These are phyloP conservation scores for Zonitis immaculata DNA, from an alignment of 2,888 invertebrate genomes.

Conservation along the genomic window DNA sequence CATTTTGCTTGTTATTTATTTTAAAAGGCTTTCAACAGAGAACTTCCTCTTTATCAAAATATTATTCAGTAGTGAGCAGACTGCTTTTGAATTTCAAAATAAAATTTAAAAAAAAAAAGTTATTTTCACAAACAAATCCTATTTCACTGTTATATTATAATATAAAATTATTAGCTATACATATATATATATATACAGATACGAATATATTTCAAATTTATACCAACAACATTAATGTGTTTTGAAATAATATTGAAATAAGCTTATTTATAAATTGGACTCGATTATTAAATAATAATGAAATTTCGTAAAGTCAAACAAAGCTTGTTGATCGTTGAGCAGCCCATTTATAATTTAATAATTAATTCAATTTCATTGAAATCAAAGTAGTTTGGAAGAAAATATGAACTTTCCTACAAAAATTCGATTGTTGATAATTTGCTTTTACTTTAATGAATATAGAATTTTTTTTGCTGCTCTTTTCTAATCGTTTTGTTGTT, in stretches of 20 bases:
- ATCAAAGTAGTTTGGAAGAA: slow-evolving; percentile 7
- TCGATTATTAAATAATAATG: too few species aligned
- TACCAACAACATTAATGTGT: too few species aligned
- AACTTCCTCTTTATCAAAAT: slow-evolving; percentile 18
- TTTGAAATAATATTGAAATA: background rate
- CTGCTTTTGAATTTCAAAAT: slow-evolving; percentile 13
- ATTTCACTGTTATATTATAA: slow-evolving; percentile 10
- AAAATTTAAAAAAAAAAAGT: slow-evolving; percentile 15
- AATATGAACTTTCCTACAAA: slow-evolving; percentile 3
- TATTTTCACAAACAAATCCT: slow-evolving; percentile 13
- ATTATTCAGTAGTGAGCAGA: slow-evolving; percentile 13
- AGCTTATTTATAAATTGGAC: too few species aligned
- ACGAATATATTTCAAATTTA: too few species aligned
- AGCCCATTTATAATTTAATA: slow-evolving; percentile 17
- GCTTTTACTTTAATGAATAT: background rate
- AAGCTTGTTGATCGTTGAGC: background rate
- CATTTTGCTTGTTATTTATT: slow-evolving; percentile 13
- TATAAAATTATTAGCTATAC: too few species aligned
- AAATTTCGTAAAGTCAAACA: background rate
- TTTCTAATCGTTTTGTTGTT: too few species aligned
- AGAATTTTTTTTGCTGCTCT: too few species aligned
- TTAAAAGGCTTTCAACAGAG: slow-evolving; percentile 18
- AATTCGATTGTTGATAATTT: background rate
- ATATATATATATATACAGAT: too few species aligned
- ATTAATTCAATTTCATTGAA: slow-evolving; percentile 11